phyloP scores from a whole-genome alignment of 2,113 vertebrate species.

The Mobula birostris region DNA sequence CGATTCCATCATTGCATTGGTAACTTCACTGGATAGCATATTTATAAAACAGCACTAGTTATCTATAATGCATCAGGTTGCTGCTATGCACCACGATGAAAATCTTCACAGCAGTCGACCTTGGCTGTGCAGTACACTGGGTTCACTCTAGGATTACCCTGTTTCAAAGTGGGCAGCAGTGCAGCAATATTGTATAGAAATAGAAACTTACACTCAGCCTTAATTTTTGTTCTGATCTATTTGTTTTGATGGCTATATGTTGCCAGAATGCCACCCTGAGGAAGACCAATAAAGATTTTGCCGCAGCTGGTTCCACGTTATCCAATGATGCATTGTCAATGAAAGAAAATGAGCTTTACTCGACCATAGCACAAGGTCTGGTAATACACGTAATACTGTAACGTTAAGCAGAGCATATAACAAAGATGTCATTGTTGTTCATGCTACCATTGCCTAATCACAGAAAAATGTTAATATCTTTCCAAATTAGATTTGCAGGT shows the following conservation, averaged over 20 bases:
- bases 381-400: not conserved
- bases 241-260: not conserved
- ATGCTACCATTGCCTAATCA: not conserved
- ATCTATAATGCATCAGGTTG: not conserved
- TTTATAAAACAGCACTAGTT: not conserved
- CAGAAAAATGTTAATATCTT: too few relatives aligned
- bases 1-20: not conserved
- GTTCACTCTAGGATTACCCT: not conserved
- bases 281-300: not conserved
- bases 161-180: not conserved
- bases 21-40: not conserved
- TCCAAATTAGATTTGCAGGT: too few relatives aligned
- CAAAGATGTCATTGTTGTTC: not conserved
- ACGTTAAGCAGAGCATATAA: not conserved
- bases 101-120: not conserved
- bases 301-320: not conserved
- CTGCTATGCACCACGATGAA: too few relatives aligned
- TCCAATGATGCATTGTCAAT: not conserved
- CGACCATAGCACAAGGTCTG: not conserved
- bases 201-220: not conserved
- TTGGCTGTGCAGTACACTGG: not conserved
- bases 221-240: not conserved
- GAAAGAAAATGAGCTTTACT: slow-evolving; percentile 34
- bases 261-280: not conserved
- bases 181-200: not conserved